Evolutionary conservation across 2,888 invertebrate genomes (phyloP).

Genomic region (Caenorhabditis sp.): DNA sequence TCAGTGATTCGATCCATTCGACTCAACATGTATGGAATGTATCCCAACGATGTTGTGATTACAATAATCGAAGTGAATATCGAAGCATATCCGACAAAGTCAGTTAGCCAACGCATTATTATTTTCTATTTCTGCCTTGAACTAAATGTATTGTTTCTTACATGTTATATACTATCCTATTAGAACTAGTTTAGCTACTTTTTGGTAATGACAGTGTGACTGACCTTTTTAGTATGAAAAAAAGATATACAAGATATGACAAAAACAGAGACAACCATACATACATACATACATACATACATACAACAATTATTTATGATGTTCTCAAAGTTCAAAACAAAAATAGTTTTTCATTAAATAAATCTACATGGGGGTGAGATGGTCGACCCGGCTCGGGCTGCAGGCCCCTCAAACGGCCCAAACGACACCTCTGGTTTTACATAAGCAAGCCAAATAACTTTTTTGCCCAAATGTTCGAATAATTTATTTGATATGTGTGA

Average conservation of each 20-base stretch:
- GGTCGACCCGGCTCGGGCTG: too few relatives aligned
- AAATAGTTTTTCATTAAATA: too few relatives aligned
- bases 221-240: not conserved
- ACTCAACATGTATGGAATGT: slow-evolving; percentile 34
- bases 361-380: too few relatives aligned
- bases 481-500: not conserved
- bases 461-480: not conserved
- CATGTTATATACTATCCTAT: not conserved
- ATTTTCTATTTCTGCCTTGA: not conserved
- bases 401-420: too few relatives aligned
- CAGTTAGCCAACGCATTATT: slow-evolving; percentile 16
- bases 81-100: slow-evolving; percentile 32
- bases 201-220: not conserved
- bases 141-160: not conserved
- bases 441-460: too few relatives aligned
- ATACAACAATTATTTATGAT: too few relatives aligned
- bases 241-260: not conserved
- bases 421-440: too few relatives aligned
- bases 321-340: too few relatives aligned
- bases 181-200: not conserved
- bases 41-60: slow-evolving; percentile 30
- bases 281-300: too few relatives aligned
- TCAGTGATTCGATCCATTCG: slow-evolving; percentile 35
- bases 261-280: not conserved
- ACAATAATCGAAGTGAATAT: slow-evolving; percentile 38